phyloP scores from a whole-genome alignment of 2,797 vertebrate genomes.

The Lagorchestes hirsutus region DNA sequence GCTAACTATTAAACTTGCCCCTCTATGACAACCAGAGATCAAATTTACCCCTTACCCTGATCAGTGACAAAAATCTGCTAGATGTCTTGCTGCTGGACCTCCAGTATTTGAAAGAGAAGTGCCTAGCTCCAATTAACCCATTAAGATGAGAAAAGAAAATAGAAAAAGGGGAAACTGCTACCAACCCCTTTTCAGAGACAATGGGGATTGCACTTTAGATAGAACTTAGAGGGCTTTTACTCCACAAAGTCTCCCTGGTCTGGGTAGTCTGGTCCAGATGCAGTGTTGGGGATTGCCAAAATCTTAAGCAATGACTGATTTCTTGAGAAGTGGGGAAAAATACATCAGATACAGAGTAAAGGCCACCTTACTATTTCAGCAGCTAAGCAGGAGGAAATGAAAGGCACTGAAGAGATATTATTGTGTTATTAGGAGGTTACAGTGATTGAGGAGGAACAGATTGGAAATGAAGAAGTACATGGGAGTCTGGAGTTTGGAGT shows the following conservation, averaged over 20 bases:
- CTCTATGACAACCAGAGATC: neutral
- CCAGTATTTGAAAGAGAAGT: neutral
- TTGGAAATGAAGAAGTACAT: too few species aligned
- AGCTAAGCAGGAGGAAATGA: neutral
- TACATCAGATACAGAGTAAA: neutral
- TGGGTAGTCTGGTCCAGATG: too few species aligned
- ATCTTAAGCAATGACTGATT: too few species aligned
- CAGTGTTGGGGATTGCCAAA: too few species aligned
- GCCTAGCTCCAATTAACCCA: neutral
- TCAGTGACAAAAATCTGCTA: slow-evolving; percentile 6
- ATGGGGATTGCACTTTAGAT: too few species aligned
- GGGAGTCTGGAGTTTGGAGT: too few species aligned
- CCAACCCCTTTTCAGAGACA: neutral
- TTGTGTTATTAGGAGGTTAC: neutral
- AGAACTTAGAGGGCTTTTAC: too few species aligned
- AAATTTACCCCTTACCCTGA: slow-evolving; percentile 24
- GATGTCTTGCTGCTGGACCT: neutral
- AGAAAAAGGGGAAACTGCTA: neutral
- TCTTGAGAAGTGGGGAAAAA: too few species aligned
- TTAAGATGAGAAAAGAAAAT: neutral
- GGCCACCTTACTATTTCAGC: too few species aligned
- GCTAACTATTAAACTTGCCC: too few species aligned
- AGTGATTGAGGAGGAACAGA: neutral
- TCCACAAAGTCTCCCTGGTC: too few species aligned
- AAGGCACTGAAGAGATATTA: neutral